Evolutionary conservation across 2,888 invertebrate genomes (phyloP), one percentile per base, ranked within the genome.

Genomic region (Hemistola chrysoprasaria): DNA sequence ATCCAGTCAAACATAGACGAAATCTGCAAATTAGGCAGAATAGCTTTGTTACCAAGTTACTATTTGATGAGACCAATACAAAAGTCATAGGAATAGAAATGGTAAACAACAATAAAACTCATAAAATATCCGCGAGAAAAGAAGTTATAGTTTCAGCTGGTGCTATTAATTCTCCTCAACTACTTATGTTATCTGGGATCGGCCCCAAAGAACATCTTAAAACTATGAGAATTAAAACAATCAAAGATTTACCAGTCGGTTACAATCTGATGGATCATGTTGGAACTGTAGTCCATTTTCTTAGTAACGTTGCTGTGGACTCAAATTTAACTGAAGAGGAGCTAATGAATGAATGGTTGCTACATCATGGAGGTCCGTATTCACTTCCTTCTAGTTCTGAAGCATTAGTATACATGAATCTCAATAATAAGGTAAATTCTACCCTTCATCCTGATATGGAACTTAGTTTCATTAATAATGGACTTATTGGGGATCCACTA

Each of bases 201-300:
- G 90, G 90, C 0, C 84, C 85, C 6, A 33, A 25, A 22, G 11
- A 34, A 7, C 33, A 30, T 16, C 11, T 44, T 6, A 20, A 26
- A 3, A 30, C 38, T 6, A 10, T 30, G 1, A 44, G 38, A 10
- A 39, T 44, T 11, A 25, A 25, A 16, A 77, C 90, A 0, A 54
- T 91, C 0, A 79, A 84, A 59, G 89, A 93, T 65, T 76, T 91
- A 20, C 87, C 86, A 6, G 93, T 94, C 0, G 94, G 94, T 2
- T 83, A 91, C 47, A 92, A 93, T 60, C 72, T 94, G 2, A 92
- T 92, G 88, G 94, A 94, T 59, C 93, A 94, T 61, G 88, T 93
- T 8, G 90, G 90, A 0, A 91, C 92, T 31, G 91, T 92, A 5
- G 91, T 0, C 63, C 93, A 16, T 16, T 16, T 16, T 16, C 16